Percentiles rank a stretch among this genome's conserved stretches.
These are phyloP conservation scores for Siderastrea radians DNA, from an alignment of 92 coral and sea anemone genomes.

Conservation along the genomic window DNA sequence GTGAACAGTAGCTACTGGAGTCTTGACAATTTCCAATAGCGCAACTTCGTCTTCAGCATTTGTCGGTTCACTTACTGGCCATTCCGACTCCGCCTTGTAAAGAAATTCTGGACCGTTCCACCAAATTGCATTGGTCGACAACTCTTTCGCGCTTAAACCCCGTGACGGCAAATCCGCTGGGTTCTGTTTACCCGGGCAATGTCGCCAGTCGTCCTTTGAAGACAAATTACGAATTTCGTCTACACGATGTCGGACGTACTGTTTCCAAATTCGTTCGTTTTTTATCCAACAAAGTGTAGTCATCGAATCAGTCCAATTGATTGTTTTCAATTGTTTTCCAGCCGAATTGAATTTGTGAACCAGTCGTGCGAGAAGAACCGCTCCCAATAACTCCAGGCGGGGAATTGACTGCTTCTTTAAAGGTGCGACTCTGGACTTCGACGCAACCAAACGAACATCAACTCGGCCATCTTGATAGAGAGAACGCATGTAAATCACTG, in stretches of 20 bases:
- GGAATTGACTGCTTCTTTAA: slow-evolving; percentile 40
- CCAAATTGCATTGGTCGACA: slow-evolving; percentile 25
- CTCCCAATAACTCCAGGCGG: slow-evolving; percentile 47
- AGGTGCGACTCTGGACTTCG: slow-evolving; percentile 26
- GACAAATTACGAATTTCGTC: slow-evolving; percentile 54
- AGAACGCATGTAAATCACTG: slow-evolving; percentile 47
- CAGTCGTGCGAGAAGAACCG: slow-evolving; percentile 58
- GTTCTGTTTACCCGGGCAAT: slow-evolving; percentile 51
- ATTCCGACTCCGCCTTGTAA: slow-evolving; percentile 43
- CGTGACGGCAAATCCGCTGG: slow-evolving; percentile 69
- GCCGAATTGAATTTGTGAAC: slow-evolving; percentile 51
- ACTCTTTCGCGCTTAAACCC: slow-evolving; percentile 53
- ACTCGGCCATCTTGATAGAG: slow-evolving; percentile 35
- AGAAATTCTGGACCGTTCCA: slow-evolving; percentile 65
- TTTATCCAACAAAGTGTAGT: slow-evolving; percentile 62
- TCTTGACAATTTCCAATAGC: slow-evolving; percentile 48
- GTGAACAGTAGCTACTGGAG: slow-evolving; percentile 45
- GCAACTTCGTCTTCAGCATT: slow-evolving; percentile 39
- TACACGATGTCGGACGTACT: slow-evolving; percentile 52
- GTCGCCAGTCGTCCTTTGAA: slow-evolving; percentile 50
- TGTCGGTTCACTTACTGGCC: slow-evolving; percentile 64
- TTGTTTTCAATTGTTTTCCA: slow-evolving; percentile 14
- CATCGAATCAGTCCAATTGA: slow-evolving; percentile 63
- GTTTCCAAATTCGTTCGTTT: slow-evolving; percentile 53
- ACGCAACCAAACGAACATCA: slow-evolving; percentile 32